Base-by-base conservation (phyloP, 2,888 invertebrate genomes). In the Torymus aiolomorphi region DNA sequence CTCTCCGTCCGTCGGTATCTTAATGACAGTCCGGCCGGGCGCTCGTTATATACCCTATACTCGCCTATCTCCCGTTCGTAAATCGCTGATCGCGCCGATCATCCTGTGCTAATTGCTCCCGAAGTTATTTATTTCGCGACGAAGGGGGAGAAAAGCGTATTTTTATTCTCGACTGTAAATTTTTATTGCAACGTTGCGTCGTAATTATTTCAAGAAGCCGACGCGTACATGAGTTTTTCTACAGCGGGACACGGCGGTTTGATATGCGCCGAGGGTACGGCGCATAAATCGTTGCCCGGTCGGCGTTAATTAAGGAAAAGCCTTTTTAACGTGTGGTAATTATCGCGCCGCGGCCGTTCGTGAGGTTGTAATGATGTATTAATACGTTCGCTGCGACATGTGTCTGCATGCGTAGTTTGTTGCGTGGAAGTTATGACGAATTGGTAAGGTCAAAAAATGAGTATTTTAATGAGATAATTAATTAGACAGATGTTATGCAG, bases 1-100 rank as follows among this genome's bases (percentile, higher is more conserved):
- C 42, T 42, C 42, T 42, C 79, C 83, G 83, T 67, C 77, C 82
- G 75, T 82, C 81, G 83, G 84, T 80, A 84, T 84, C 81, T 82
- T 83, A 84, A 84, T 84, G 82, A 83, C 81, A 81, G 76, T 76
- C 18, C n/a, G 8, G 1, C 51, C 73, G 56, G 1, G 24, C 73
- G 56, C 56, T 61, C 51, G 56, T 42, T 63, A 63, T 65, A 77
- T 70, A 20, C 20, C 20, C 20, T 20, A 31, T 59, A 11, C 51
- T 51, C 51, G 24, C 42, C 54, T 54, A 16, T 54, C 52, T 52
- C 52, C 62, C 18, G 24, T 62, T 66, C 75, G 52, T 79, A 75
- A 79, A 75, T 75, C 75, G 16, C 42, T 14, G 16, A n/a, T 24
- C 54, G 49, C 59, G 52, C 42, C 61, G 57, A 66, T 76, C 72